Percentiles rank a stretch among this genome's conserved stretches.
Conservation (phyloP, 2,888 invertebrate species). For the Autographa pulchrina region DNA sequence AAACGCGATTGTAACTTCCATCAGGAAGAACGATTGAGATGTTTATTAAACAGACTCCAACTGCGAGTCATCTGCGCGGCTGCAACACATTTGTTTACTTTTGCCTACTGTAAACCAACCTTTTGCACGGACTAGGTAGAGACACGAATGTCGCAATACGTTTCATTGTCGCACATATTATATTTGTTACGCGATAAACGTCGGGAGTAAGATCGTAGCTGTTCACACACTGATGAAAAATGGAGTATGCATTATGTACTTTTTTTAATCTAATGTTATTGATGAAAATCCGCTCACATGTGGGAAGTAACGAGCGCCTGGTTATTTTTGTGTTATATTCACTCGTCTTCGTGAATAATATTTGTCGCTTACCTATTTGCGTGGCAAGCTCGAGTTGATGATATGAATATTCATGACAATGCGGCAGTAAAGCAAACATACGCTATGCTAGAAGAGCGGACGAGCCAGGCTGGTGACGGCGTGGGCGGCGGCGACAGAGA, state of each 20-base stretch:
- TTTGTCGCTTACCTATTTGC: conserved; percentile 64
- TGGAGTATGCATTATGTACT: conserved; percentile 11
- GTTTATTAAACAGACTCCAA: conserved; percentile 80
- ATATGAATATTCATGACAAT: conserved; percentile 73
- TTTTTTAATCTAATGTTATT: conserved; percentile 55
- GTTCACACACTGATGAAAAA: conserved; percentile 12
- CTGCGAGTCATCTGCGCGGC: conserved; percentile 75
- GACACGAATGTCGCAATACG: conserved; percentile 27
- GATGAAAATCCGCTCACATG: conserved; percentile 54
- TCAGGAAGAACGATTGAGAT: conserved; percentile 68
- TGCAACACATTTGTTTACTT: conserved; percentile 71
- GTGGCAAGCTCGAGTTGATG: conserved; percentile 63
- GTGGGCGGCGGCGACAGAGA: conserved; percentile 70
- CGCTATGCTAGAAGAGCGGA: conserved; percentile 71
- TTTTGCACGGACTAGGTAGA: conserved; percentile 40
- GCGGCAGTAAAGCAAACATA: conserved; percentile 68
- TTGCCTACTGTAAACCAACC: conserved; percentile 58
- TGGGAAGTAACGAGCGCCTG: conserved; percentile 53
- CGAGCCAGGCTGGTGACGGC: conserved; percentile 72
- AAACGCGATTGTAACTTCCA: conserved; percentile 52
- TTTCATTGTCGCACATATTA: conserved; percentile 2
- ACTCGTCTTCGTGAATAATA: conserved; percentile 60
- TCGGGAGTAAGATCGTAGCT: background rate
- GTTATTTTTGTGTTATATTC: conserved; percentile 64
- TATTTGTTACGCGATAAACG: conserved; percentile 20